These are phyloP conservation scores for Eupeodes latifasciatus DNA, from an alignment of 2,888 invertebrate species.

Conservation along the genomic window DNA sequence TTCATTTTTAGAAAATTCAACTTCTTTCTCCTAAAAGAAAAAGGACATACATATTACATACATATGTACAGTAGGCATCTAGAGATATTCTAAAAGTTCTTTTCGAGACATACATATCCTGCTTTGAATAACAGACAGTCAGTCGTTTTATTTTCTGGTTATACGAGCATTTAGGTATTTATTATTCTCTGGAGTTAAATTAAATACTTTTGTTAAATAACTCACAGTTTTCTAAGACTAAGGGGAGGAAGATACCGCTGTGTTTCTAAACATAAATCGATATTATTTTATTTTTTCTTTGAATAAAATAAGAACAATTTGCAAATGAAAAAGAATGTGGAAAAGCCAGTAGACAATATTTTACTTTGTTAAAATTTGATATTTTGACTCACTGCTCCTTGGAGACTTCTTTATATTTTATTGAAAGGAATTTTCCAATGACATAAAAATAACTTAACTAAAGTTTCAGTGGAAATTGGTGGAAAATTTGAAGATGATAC, in stretches of 20 bases:
- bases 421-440: too few species aligned
- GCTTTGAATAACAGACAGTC: background rate
- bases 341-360: background rate
- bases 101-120: background rate
- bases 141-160: background rate
- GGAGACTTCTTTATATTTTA: background rate
- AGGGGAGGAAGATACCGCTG: background rate
- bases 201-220: background rate
- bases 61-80: too few species aligned
- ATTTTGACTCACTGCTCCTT: background rate
- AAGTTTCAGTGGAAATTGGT: background rate
- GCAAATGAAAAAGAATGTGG: background rate
- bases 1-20: too few species aligned
- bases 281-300: background rate
- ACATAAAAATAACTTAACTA: background rate
- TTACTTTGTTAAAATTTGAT: constrained; percentile 5
- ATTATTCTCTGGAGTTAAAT: background rate
- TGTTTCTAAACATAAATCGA: background rate
- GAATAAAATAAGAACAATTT: background rate
- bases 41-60: too few species aligned
- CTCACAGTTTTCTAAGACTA: background rate
- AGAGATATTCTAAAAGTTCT: background rate
- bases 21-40: too few species aligned
- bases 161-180: background rate
- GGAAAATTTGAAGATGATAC: background rate